These are phyloP conservation scores for Gerris buenoi DNA, from an alignment of 1,140 invertebrate genomes.

Conservation along the genomic window DNA sequence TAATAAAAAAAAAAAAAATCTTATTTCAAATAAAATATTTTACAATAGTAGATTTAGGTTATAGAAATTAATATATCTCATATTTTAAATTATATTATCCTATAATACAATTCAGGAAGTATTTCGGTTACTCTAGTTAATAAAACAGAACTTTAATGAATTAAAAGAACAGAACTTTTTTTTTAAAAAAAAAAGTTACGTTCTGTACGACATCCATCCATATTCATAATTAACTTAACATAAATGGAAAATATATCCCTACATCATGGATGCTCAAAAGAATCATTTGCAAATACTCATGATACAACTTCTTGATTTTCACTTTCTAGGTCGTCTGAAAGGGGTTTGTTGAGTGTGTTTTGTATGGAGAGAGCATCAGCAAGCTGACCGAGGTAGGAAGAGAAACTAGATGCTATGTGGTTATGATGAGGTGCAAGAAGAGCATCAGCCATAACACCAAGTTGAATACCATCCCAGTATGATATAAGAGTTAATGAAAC, in stretches of 20 bases:
- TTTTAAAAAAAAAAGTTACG: background rate
- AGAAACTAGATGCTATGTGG: slow-evolving; percentile 34
- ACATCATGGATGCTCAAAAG: no score
- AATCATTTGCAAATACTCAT: background rate
- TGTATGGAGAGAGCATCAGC: slow-evolving; percentile 22
- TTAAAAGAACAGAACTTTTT: background rate
- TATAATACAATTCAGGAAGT: background rate
- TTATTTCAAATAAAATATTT: no score
- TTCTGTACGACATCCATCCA: background rate
- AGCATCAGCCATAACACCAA: slow-evolving; percentile 61
- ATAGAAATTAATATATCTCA: no score
- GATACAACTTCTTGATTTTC: background rate
- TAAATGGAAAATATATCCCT: no score
- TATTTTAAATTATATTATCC: no score
- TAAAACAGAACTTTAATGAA: background rate
- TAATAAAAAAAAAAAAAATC: no score
- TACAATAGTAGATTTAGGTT: no score
- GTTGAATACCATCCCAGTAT: slow-evolving; percentile 46
- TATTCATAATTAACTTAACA: background rate
- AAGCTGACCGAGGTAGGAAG: slow-evolving; percentile 33
- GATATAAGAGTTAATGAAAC: slow-evolving; percentile 59
- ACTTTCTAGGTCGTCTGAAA: background rate
- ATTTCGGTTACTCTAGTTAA: background rate
- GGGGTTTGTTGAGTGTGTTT: background rate
- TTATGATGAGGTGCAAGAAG: slow-evolving; percentile 44